phyloP scores from a whole-genome alignment of 2,888 invertebrate genomes.

The Cenopis cana region DNA sequence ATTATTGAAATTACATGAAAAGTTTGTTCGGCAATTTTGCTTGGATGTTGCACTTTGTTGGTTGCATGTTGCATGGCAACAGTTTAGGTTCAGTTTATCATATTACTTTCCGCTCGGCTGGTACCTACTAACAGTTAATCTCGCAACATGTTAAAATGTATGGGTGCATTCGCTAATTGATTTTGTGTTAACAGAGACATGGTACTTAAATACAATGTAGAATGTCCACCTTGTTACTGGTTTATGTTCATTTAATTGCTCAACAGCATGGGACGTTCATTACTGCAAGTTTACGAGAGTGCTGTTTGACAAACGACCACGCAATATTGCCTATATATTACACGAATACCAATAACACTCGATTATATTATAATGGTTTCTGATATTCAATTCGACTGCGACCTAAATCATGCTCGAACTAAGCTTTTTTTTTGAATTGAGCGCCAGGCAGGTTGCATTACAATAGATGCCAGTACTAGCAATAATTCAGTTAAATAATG shows the following conservation, averaged over 20 bases:
- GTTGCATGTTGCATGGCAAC: conserved; percentile 5
- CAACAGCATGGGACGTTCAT: conserved; percentile 61
- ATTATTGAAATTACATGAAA: conserved; percentile 16
- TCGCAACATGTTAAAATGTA: conserved; percentile 31
- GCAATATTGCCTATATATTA: conserved; percentile 72
- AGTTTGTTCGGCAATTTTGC: conserved; percentile 11
- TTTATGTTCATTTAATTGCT: conserved; percentile 55
- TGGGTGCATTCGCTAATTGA: conserved; percentile 35
- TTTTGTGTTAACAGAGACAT: conserved; percentile 43
- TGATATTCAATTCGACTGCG: conserved; percentile 39
- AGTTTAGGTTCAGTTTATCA: conserved; percentile 20
- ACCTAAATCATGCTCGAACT: conserved; percentile 34
- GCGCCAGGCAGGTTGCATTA: neutral
- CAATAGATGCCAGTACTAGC: neutral
- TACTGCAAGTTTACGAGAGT: conserved; percentile 63
- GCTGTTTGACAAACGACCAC: conserved; percentile 71
- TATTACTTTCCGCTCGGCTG: conserved; percentile 7
- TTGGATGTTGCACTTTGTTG: conserved; percentile 23
- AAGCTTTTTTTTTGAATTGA: conserved; percentile 28
- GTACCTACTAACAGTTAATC: conserved; percentile 20
- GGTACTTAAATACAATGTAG: conserved; percentile 47
- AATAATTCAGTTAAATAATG: neutral
- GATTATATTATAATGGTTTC: conserved; percentile 54
- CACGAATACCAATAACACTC: conserved; percentile 67
- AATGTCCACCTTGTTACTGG: conserved; percentile 47